Evolutionary conservation across 2,888 invertebrate genomes (phyloP), one percentile per base, ranked within the genome.

Genomic region (Melieria crassipennis): DNA sequence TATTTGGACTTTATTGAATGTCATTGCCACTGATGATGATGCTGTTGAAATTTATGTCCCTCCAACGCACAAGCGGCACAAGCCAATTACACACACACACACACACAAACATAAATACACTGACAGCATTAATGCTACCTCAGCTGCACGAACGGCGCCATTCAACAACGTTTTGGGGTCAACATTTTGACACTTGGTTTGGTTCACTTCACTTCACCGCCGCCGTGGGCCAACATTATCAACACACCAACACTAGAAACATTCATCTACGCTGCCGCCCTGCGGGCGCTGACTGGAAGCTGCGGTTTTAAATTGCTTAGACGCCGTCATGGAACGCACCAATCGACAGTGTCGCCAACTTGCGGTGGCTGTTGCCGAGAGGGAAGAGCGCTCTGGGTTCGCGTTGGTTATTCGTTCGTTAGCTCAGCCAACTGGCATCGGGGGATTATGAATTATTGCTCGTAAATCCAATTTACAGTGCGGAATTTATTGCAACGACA

Each of bases 401-500:
- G 30, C 30, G 2, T 30, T 2, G 30, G 57, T 16, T 30, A 13
- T 57, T 6, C 57, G 57, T 16, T 30, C 9, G 57, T 16, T 68
- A 55, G 52, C 66, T 46, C 45, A 61, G 46, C 64, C 52, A 64
- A 64, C 67, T 66, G 65, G 66, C 64, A 70, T 63, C 73, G 71
- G 63, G 72, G 58, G 57, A 75, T 76, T 75, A 76, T 78, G 74
- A 78, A 73, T 77, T 76, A 78, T 74, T 61, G 72, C 64, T 74
- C 75, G 72, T 78, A 77, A 77, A 77, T 76, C 75, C 76, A 76
- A 77, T 76, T 78, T 74, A 68, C 72, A 75, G 73, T 64, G 30
- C 58, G 65, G 73, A 75, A 78, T 78, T 78, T 78, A 77, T 78
- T 69, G 45, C 68, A 30, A 30, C 75, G 65, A 65, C 70, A 70